phyloP scores from a whole-genome alignment of 2,888 invertebrate species.

The Mythimna loreyi region DNA sequence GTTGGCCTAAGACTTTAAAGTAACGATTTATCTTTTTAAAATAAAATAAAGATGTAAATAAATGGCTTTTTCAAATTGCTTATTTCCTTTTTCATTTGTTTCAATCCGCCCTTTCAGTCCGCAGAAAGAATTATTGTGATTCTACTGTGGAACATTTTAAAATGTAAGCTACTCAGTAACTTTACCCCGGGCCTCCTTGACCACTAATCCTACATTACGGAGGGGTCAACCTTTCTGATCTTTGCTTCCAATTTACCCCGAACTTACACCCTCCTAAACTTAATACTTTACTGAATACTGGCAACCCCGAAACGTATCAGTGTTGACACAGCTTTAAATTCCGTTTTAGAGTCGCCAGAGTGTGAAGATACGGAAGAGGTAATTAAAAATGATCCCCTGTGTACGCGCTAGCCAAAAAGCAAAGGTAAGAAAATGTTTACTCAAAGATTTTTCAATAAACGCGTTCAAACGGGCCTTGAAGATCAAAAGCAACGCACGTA shows the following conservation, averaged over 20 bases:
- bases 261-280: conserved; percentile 47
- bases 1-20: no score
- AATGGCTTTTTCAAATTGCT: conserved; percentile 30
- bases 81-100: conserved; percentile 30
- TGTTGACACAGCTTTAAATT: conserved; percentile 53
- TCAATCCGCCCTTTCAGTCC: conserved; percentile 8
- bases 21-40: conserved; percentile 8
- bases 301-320: conserved; percentile 25
- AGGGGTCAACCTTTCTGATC: conserved; percentile 56
- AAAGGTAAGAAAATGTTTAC: conserved; percentile 47
- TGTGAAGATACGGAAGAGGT: conserved; percentile 51
- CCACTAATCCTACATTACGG: conserved; percentile 53
- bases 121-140: conserved; percentile 25
- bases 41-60: conserved; percentile 21
- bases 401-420: conserved; percentile 39
- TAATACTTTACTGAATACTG: conserved; percentile 41
- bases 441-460: conserved; percentile 45
- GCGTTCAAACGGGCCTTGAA: conserved; percentile 40
- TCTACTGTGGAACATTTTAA: conserved; percentile 27
- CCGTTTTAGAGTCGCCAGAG: conserved; percentile 26
- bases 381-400: conserved; percentile 49
- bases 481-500: conserved; percentile 58
- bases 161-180: conserved; percentile 28
- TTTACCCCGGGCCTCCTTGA: conserved; percentile 36
- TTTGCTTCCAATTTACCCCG: conserved; percentile 44